Evolutionary conservation across 1,140 invertebrate species (phyloP).

Genomic region (Pollicipes pollicipes): DNA sequence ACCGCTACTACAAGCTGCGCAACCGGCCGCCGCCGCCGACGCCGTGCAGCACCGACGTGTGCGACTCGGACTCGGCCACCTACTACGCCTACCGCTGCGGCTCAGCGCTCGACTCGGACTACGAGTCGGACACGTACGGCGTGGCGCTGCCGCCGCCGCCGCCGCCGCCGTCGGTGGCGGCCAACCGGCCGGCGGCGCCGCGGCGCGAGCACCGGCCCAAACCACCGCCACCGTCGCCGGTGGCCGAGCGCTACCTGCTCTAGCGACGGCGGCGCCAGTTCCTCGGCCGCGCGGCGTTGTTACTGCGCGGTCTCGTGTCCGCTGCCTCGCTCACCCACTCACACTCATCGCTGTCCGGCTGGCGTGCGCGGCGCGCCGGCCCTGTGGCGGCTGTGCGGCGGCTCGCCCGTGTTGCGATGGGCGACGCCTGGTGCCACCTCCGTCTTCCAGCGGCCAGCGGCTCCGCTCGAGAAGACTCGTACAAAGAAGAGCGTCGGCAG

Average conservation of each 20-base stretch:
- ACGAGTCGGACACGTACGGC: conserved; percentile 10
- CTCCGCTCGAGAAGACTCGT: too few species aligned
- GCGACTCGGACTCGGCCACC: conserved; percentile 48
- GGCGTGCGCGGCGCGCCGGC: too few species aligned
- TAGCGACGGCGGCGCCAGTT: not conserved
- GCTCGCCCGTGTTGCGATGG: not conserved
- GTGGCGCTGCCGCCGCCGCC: conserved; percentile 5
- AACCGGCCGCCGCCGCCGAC: conserved; percentile 80
- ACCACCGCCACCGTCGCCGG: not conserved
- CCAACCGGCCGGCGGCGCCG: not conserved
- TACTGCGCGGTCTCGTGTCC: not conserved
- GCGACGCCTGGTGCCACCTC: too few species aligned
- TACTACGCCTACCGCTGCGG: conserved; percentile 12
- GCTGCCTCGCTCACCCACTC: too few species aligned
- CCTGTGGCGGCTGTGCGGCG: not conserved
- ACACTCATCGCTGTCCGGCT: not conserved
- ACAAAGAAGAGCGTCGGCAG: not conserved
- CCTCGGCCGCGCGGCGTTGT: not conserved
- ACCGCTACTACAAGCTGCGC: conserved; percentile 20
- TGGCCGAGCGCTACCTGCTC: not conserved
- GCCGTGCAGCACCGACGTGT: conserved; percentile 82
- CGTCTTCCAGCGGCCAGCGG: too few species aligned
- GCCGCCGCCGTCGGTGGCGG: not conserved
- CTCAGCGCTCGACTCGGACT: conserved; percentile 8
- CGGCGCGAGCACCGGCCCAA: not conserved